These are phyloP conservation scores for Drosophila repletoides DNA, from an alignment of 1,140 invertebrate genomes.

Conservation along the genomic window DNA sequence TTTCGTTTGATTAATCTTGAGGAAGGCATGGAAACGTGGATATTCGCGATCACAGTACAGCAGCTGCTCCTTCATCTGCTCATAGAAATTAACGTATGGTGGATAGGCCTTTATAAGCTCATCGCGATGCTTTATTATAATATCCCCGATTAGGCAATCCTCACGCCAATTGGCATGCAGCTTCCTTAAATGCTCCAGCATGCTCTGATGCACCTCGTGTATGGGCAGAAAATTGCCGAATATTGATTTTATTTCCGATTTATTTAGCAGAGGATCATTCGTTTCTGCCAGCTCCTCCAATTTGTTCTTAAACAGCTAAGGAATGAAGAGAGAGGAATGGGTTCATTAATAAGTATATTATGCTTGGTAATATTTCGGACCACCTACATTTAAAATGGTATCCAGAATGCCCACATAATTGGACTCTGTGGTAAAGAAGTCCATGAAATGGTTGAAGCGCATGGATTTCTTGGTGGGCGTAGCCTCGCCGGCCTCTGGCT, in stretches of 20 bases:
- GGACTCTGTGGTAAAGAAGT: slow-evolving; percentile 97
- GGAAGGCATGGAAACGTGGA: slow-evolving; percentile 97
- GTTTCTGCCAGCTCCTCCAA: slow-evolving; percentile 91
- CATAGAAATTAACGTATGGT: slow-evolving; percentile 98
- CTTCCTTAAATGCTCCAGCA: slow-evolving; percentile 85
- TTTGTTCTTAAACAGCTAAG: slow-evolving; percentile 95
- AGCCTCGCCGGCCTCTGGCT: slow-evolving; percentile 83
- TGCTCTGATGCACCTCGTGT: slow-evolving; percentile 94
- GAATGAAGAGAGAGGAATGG: slow-evolving; percentile 9
- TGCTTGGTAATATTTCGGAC: background rate
- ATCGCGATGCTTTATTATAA: slow-evolving; percentile 92
- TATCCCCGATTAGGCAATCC: slow-evolving; percentile 92
- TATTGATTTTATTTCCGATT: slow-evolving; percentile 96
- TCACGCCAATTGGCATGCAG: slow-evolving; percentile 88
- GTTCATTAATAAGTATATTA: background rate
- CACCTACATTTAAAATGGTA: slow-evolving; percentile 92
- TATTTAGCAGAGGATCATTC: slow-evolving; percentile 91
- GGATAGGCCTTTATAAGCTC: slow-evolving; percentile 96
- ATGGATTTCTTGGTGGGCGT: slow-evolving; percentile 85
- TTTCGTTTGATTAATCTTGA: slow-evolving; percentile 96
- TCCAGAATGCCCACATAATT: slow-evolving; percentile 98
- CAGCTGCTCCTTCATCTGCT: slow-evolving; percentile 97
- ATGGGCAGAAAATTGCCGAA: slow-evolving; percentile 98
- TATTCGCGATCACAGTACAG: slow-evolving; percentile 94
- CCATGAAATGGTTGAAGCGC: slow-evolving; percentile 92